phyloP scores from a whole-genome alignment of 2,797 vertebrate genomes.

The Intellagama lesueurii region DNA sequence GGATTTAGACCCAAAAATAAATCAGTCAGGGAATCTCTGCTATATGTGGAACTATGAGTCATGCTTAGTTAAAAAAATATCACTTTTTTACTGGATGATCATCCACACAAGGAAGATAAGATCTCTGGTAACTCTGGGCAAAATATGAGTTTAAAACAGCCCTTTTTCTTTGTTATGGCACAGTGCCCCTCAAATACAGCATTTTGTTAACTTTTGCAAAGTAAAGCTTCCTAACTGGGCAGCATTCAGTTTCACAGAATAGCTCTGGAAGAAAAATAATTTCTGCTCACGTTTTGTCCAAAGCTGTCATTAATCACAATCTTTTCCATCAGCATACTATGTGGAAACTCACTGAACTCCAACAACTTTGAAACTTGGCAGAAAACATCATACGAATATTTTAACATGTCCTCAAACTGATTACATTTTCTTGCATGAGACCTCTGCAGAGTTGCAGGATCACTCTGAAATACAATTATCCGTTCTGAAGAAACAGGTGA shows the following conservation, averaged over 20 bases:
- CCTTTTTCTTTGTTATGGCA: no score
- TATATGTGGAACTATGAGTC: no score
- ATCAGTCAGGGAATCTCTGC: no score
- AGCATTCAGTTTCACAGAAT: constrained; percentile 16
- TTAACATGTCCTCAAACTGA: constrained; percentile 9
- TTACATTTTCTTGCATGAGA: constrained; percentile 26
- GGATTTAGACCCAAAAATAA: no score
- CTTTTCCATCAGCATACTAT: constrained; percentile 13
- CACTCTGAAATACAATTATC: background rate
- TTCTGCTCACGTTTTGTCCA: constrained; percentile 23
- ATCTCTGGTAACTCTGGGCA: no score
- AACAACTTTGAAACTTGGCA: constrained; percentile 28
- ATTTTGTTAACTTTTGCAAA: background rate
- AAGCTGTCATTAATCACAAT: constrained; percentile 26
- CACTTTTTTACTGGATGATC: no score
- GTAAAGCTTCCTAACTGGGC: background rate
- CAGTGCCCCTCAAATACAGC: background rate
- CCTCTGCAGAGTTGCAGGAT: background rate
- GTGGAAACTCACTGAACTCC: constrained; percentile 17
- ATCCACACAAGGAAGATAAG: no score
- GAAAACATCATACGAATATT: background rate
- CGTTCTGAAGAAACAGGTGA: background rate
- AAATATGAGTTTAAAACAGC: no score
- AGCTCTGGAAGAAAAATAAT: constrained; percentile 17
- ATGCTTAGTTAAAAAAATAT: no score